A percentile compares a stretch with the other conserved stretches of the same genome.
phyloP scores from a whole-genome alignment of 2,113 vertebrate species.

The Lucifuga dentata region DNA sequence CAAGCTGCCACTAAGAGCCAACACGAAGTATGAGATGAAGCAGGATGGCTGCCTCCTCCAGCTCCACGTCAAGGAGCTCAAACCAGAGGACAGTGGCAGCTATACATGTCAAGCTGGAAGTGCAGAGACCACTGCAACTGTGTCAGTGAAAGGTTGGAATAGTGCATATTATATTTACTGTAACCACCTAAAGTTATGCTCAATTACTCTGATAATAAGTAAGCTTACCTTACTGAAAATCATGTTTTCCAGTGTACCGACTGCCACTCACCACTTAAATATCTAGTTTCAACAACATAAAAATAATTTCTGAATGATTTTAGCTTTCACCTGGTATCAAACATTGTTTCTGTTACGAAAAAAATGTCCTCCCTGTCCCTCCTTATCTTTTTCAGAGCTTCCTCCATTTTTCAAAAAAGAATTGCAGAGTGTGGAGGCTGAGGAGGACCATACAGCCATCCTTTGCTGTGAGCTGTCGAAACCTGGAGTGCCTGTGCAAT shows the following conservation, averaged over 20 bases:
- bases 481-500: constrained; percentile 42
- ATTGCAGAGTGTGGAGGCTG: background rate
- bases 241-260: too few species aligned
- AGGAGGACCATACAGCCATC: background rate
- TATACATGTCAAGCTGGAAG: constrained; percentile 70
- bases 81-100: constrained; percentile 68
- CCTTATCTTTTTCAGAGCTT: background rate
- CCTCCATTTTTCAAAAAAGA: constrained; percentile 15
- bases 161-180: too few species aligned
- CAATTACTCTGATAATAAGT: too few species aligned
- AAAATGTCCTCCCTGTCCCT: too few species aligned
- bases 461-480: constrained; percentile 54
- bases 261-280: too few species aligned
- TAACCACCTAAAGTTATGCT: too few species aligned
- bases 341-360: too few species aligned
- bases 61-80: constrained; percentile 72
- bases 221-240: too few species aligned
- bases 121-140: constrained; percentile 61
- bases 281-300: too few species aligned
- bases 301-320: too few species aligned
- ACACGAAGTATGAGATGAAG: constrained; percentile 80
- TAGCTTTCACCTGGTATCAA: too few species aligned
- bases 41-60: constrained; percentile 72
- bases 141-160: constrained; percentile 83
- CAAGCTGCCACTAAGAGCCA: constrained; percentile 67